phyloP scores from a whole-genome alignment of 2,797 vertebrate species.

The Argyrosomus regius region DNA sequence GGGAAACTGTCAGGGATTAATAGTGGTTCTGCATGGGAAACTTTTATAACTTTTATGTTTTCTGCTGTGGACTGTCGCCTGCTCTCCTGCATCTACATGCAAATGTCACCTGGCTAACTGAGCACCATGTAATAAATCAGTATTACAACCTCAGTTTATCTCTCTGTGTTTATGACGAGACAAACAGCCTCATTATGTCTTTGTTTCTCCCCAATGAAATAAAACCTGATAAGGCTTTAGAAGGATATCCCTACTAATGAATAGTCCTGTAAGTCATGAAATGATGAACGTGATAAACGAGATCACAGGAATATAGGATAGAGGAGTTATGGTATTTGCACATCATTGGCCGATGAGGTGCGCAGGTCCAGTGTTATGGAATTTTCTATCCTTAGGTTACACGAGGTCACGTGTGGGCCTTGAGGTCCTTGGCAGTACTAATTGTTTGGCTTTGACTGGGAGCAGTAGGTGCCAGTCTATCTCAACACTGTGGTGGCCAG shows the following conservation, averaged over 20 bases:
- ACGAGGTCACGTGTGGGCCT: too few species aligned
- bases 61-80: constrained; percentile 6
- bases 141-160: constrained; percentile 22
- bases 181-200: background rate
- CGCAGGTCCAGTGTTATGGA: background rate
- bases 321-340: background rate
- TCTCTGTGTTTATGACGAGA: background rate
- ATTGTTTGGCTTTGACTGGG: too few species aligned
- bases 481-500: too few species aligned
- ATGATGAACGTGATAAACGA: background rate
- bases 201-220: background rate
- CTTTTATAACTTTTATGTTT: constrained; percentile 10
- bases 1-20: constrained; percentile 26
- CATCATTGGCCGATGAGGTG: background rate
- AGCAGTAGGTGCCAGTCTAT: too few species aligned
- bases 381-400: too few species aligned
- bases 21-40: constrained; percentile 24
- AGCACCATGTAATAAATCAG: background rate
- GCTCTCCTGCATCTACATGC: background rate
- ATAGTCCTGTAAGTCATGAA: background rate
- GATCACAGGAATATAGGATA: background rate
- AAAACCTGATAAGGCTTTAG: background rate
- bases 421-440: too few species aligned
- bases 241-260: too few species aligned
- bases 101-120: constrained; percentile 21